phyloP scores from a whole-genome alignment of 2,113 vertebrate genomes.

The Podarcis muralis region DNA sequence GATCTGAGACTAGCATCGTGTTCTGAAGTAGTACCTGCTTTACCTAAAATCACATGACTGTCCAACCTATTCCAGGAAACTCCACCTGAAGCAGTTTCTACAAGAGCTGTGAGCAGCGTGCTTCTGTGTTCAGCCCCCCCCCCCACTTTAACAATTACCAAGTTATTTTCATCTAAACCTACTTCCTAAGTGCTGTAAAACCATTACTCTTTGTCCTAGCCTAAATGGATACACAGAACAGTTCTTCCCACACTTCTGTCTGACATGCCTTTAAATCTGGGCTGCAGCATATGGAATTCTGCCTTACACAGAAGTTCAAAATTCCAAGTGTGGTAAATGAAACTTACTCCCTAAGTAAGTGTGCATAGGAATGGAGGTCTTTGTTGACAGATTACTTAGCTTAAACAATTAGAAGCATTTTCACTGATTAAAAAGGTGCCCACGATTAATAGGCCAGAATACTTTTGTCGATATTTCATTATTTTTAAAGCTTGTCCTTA shows the following conservation, averaged over 20 bases:
- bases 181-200: not conserved
- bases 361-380: not conserved
- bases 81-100: not conserved
- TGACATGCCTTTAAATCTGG: not conserved
- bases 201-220: not conserved
- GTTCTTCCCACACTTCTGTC: not conserved
- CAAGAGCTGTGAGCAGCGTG: not conserved
- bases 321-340: not conserved
- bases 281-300: too few relatives aligned
- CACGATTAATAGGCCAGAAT: not conserved
- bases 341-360: not conserved
- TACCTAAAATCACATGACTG: not conserved
- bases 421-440: not conserved
- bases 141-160: not conserved
- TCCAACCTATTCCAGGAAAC: not conserved
- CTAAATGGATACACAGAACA: not conserved
- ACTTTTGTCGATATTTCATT: not conserved
- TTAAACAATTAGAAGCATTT: not conserved
- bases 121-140: not conserved
- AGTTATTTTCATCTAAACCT: too few relatives aligned
- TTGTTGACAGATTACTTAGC: not conserved
- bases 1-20: not conserved
- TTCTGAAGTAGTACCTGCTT: not conserved
- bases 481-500: not conserved
- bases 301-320: not conserved